phyloP scores from a whole-genome alignment of 2,888 invertebrate genomes.

The Xestia xanthographa region DNA sequence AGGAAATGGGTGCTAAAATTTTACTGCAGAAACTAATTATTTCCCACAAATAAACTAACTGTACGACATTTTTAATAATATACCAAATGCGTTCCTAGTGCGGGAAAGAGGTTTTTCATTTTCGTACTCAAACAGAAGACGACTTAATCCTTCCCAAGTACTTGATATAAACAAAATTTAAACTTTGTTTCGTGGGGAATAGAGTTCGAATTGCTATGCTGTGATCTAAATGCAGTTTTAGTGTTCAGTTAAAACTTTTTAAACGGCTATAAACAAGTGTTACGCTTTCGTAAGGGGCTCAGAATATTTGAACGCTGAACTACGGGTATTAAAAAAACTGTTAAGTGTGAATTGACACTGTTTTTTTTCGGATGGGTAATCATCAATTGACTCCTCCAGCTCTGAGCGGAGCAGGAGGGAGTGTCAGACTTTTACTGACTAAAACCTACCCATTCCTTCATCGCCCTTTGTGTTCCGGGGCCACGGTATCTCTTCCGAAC shows the following conservation, averaged over 20 bases:
- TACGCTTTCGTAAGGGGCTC: constrained; percentile 70
- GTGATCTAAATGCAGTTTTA: constrained; percentile 62
- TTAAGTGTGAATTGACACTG: constrained; percentile 55
- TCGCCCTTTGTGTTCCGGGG: too few species aligned
- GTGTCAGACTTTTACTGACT: too few species aligned
- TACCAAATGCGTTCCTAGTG: constrained; percentile 50
- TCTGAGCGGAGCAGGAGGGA: too few species aligned
- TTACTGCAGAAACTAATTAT: constrained; percentile 52
- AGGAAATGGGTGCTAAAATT: constrained; percentile 35
- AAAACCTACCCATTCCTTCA: too few species aligned
- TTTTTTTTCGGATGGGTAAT: too few species aligned
- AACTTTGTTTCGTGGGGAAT: background rate
- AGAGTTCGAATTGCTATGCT: constrained; percentile 27
- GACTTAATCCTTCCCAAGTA: constrained; percentile 59
- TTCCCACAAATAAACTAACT: constrained; percentile 18
- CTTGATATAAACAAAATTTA: background rate
- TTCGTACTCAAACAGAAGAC: constrained; percentile 58
- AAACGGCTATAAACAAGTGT: constrained; percentile 73
- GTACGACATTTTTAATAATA: constrained; percentile 57
- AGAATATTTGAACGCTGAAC: constrained; percentile 64
- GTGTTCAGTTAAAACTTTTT: constrained; percentile 68
- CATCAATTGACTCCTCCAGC: too few species aligned
- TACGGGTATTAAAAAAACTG: constrained; percentile 50
- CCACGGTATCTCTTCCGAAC: too few species aligned
- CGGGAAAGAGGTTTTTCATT: constrained; percentile 64